Conservation (phyloP, 2,113 vertebrate species). For the Catharus bicknelli region DNA sequence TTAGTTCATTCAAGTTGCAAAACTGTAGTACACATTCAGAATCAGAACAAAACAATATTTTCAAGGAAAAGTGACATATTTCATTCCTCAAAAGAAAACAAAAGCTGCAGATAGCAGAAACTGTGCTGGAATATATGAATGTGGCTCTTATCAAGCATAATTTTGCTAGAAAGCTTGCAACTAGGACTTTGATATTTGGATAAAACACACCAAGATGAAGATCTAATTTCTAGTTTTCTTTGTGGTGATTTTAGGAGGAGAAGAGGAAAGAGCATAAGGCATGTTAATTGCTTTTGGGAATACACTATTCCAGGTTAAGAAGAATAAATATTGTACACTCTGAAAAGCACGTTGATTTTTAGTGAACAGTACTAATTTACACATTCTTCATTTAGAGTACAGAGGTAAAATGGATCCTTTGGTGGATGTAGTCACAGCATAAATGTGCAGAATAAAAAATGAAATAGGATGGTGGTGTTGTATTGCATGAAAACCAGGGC, state of each 20-base stretch:
- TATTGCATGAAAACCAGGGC: neutral
- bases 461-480: neutral
- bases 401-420: neutral
- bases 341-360: constrained; percentile 24
- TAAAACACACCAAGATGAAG: neutral
- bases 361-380: constrained; percentile 3
- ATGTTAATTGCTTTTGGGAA: constrained; percentile 46
- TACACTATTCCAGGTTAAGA: neutral
- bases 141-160: neutral
- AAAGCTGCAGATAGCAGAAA: neutral
- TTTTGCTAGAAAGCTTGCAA: neutral
- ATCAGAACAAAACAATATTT: neutral
- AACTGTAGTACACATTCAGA: neutral
- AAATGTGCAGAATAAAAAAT: neutral
- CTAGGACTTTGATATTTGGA: neutral
- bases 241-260: neutral
- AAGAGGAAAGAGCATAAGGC: neutral
- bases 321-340: constrained; percentile 30
- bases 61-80: neutral
- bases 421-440: neutral
- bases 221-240: neutral
- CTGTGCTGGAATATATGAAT: neutral
- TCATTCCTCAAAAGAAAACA: neutral
- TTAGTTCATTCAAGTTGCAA: neutral
- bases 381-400: neutral